Evolutionary conservation across 2,888 invertebrate genomes (phyloP).

Genomic region (Myathropa florea): DNA sequence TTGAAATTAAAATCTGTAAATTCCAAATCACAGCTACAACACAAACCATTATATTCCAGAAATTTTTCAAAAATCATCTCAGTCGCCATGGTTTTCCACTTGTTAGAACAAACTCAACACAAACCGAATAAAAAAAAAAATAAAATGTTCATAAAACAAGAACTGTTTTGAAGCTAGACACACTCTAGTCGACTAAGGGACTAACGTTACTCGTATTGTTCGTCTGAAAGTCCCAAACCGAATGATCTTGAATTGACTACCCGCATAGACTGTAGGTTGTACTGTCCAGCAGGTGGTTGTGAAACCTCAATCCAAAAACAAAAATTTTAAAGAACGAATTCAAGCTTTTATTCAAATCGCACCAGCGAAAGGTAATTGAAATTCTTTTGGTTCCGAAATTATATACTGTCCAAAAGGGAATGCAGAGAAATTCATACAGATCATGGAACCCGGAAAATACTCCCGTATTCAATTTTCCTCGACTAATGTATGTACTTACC

Average conservation of each 20-base stretch:
- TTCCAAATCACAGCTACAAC: slow-evolving; percentile 36
- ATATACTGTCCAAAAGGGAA: not conserved
- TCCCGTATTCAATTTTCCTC: no score
- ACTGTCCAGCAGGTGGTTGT: not conserved
- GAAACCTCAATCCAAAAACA: not conserved
- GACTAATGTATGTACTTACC: not conserved
- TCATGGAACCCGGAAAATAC: not conserved
- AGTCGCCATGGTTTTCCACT: not conserved
- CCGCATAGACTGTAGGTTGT: not conserved
- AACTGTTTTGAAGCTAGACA: not conserved
- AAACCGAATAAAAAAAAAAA: not conserved
- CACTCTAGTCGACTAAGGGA: not conserved
- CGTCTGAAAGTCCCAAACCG: not conserved
- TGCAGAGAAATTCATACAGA: not conserved
- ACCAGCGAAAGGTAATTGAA: not conserved
- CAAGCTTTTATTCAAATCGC: slow-evolving; percentile 46
- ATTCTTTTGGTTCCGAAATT: not conserved
- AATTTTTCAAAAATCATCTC: not conserved
- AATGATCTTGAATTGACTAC: not conserved
- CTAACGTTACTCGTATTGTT: not conserved
- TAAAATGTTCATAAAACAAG: not conserved
- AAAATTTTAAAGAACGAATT: slow-evolving; percentile 4
- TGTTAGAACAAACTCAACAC: not conserved
- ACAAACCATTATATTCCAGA: slow-evolving; percentile 4
- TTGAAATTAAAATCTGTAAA: slow-evolving; percentile 70